Conservation (phyloP, 2,888 invertebrate genomes). For the Ischnus inquisitorius region DNA sequence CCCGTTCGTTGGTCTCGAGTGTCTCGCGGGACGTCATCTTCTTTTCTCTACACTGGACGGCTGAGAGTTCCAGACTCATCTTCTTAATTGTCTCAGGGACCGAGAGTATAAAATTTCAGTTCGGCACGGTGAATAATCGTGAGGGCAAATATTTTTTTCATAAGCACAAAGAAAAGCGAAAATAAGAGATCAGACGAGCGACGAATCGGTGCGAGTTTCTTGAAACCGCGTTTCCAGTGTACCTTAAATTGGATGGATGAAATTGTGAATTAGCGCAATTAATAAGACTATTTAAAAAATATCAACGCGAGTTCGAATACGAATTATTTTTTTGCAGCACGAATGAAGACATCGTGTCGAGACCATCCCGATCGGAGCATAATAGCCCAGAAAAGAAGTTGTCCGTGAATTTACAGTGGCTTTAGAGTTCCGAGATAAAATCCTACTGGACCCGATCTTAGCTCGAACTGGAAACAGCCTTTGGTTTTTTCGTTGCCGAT, state of each 20-base stretch:
- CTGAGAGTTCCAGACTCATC: constrained; percentile 52
- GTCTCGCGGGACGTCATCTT: constrained; percentile 29
- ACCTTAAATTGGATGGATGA: no score
- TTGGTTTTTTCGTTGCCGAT: constrained; percentile 11
- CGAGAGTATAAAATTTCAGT: constrained; percentile 53
- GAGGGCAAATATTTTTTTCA: not conserved
- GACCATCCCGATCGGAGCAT: not conserved
- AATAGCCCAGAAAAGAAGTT: constrained; percentile 47
- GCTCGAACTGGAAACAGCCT: not conserved
- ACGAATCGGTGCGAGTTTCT: not conserved
- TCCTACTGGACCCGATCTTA: constrained; percentile 12
- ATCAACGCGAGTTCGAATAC: not conserved
- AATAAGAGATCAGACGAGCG: not conserved
- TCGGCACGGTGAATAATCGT: constrained; percentile 20
- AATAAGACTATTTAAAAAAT: no score
- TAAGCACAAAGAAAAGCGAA: not conserved
- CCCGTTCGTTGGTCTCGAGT: constrained; percentile 33
- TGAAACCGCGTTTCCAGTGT: no score
- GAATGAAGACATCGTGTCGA: not conserved
- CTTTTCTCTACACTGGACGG: constrained; percentile 10
- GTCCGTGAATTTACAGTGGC: constrained; percentile 70
- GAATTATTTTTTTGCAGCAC: not conserved
- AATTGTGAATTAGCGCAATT: no score
- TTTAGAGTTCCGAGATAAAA: constrained; percentile 68
- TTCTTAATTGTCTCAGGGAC: constrained; percentile 40